Percentiles rank a stretch among this genome's conserved stretches.
These are phyloP conservation scores for Amyelois transitella DNA, from an alignment of 1,140 invertebrate species.

Conservation along the genomic window DNA sequence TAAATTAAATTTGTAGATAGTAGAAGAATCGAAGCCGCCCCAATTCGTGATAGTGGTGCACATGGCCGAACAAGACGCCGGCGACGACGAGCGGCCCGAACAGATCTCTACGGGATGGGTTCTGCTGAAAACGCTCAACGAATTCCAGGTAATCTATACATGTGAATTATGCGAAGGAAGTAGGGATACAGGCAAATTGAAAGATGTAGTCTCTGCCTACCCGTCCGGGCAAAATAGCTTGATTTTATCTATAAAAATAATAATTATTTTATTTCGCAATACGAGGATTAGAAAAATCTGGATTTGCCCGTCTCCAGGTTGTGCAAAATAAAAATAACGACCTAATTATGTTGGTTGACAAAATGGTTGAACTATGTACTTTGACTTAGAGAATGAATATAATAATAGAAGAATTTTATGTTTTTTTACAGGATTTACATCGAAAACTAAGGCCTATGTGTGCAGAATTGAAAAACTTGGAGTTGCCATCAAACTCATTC, in stretches of 20 bases:
- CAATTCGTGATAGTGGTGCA: slow-evolving; percentile 90
- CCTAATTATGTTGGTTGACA: too few species aligned
- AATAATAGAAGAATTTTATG: neutral
- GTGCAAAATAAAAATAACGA: too few species aligned
- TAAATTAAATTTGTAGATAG: slow-evolving; percentile 69
- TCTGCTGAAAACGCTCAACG: slow-evolving; percentile 85
- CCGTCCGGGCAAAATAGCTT: too few species aligned
- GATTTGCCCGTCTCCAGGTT: too few species aligned
- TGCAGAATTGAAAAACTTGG: slow-evolving; percentile 85
- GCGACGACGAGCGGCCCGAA: slow-evolving; percentile 75
- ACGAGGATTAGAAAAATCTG: too few species aligned
- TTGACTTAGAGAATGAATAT: too few species aligned
- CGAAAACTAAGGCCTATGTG: slow-evolving; percentile 88
- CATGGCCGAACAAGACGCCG: slow-evolving; percentile 76
- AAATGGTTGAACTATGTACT: too few species aligned
- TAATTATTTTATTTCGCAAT: neutral
- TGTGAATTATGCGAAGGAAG: too few species aligned
- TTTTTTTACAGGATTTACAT: slow-evolving; percentile 81
- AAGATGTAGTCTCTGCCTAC: too few species aligned
- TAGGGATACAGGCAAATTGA: too few species aligned
- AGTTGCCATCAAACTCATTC: slow-evolving; percentile 85
- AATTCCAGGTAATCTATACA: slow-evolving; percentile 78
- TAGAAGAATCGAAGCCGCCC: slow-evolving; percentile 85
- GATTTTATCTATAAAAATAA: too few species aligned
- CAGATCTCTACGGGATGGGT: slow-evolving; percentile 88